phyloP scores from a whole-genome alignment of 2,888 invertebrate species.

The Chrysomela aeneicollis region DNA sequence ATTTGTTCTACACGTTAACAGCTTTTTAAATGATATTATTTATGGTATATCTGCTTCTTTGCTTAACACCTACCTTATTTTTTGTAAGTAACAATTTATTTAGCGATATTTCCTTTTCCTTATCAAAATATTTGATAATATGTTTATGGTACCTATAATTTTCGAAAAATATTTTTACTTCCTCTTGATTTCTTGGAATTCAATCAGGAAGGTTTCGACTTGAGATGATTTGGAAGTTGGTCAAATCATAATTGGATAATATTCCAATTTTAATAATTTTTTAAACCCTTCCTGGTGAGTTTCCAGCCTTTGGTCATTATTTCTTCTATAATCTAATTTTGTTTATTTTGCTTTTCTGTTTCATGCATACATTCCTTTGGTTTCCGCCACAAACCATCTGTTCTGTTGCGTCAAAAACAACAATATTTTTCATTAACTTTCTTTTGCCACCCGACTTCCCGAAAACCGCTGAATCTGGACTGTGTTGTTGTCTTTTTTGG shows the following conservation, averaged over 20 bases:
- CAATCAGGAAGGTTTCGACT: background rate
- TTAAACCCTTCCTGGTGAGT: background rate
- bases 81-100: slow-evolving; percentile 38
- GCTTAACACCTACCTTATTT: slow-evolving; percentile 39
- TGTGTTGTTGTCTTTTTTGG: slow-evolving; percentile 42
- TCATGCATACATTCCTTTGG: slow-evolving; percentile 59
- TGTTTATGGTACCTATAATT: background rate
- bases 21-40: slow-evolving; percentile 51
- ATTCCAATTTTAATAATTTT: background rate
- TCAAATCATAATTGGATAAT: no score
- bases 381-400: slow-evolving; percentile 38
- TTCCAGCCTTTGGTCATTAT: slow-evolving; percentile 13
- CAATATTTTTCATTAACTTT: slow-evolving; percentile 44
- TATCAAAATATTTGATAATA: background rate
- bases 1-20: slow-evolving; percentile 59
- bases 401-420: slow-evolving; percentile 35
- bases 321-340: slow-evolving; percentile 37
- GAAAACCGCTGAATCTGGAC: slow-evolving; percentile 38
- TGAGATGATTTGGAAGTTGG: slow-evolving; percentile 1
- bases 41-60: slow-evolving; percentile 34
- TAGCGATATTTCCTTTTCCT: slow-evolving; percentile 29
- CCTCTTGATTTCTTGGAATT: background rate
- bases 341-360: slow-evolving; percentile 58
- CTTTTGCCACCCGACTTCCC: slow-evolving; percentile 39
- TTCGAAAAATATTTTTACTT: background rate